These are phyloP conservation scores for Eubasilissa splendida DNA, from an alignment of 2,888 invertebrate species.

Conservation along the genomic window DNA sequence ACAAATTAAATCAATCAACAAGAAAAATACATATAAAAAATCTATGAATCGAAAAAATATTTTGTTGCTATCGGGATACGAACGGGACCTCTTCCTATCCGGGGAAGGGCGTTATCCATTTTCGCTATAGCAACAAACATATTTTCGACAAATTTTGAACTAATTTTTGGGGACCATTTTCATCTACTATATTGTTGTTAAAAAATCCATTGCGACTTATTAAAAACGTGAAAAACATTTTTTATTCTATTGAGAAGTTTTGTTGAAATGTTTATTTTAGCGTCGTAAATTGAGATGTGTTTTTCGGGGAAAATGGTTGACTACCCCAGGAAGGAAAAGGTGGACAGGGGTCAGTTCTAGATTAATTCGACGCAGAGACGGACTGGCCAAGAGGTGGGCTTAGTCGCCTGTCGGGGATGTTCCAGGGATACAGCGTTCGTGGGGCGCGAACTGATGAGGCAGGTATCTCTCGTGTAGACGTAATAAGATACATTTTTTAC, in stretches of 20 bases:
- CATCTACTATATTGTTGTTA: no score
- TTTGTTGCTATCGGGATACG: no score
- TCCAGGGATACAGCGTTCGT: slow-evolving; percentile 41
- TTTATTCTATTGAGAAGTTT: background rate
- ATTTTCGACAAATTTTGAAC: no score
- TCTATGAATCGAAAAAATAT: no score
- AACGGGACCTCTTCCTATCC: no score
- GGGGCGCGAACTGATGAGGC: slow-evolving; percentile 17
- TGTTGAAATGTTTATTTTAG: background rate
- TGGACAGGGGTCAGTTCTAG: slow-evolving; percentile 47
- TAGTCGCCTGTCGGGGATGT: slow-evolving; percentile 52
- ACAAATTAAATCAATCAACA: no score
- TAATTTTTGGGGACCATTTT: no score
- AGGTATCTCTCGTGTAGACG: background rate
- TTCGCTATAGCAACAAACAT: no score
- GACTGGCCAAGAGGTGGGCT: slow-evolving; percentile 52
- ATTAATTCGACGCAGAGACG: slow-evolving; percentile 54
- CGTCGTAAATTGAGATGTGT: background rate
- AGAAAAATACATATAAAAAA: no score
- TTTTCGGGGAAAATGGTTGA: background rate
- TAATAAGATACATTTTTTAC: no score
- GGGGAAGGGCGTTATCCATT: no score
- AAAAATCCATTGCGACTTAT: no score
- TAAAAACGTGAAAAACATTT: background rate
- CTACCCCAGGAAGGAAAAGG: slow-evolving; percentile 21